Evolutionary conservation across 1,140 invertebrate genomes (phyloP).

Genomic region (Sitobion miscanthi): DNA sequence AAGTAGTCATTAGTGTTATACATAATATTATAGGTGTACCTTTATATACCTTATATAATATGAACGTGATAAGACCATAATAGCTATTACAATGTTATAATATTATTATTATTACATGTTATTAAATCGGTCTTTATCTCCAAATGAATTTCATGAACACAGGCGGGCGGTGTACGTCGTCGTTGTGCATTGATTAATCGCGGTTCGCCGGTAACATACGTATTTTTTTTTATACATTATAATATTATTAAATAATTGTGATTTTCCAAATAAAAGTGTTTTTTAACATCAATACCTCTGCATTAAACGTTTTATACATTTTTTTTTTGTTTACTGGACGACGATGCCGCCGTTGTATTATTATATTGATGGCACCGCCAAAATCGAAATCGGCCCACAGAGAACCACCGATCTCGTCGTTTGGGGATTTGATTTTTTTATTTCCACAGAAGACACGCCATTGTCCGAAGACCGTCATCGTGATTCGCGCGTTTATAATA

Average conservation of each 20-base stretch:
- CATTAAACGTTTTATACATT: not conserved
- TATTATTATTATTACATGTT: not conserved
- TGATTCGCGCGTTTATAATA: not conserved
- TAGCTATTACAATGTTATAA: not conserved
- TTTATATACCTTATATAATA: not conserved
- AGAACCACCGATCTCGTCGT: not conserved
- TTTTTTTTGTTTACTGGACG: not conserved
- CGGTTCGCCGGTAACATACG: too few species aligned
- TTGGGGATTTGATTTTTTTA: slow-evolving; percentile 2
- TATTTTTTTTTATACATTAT: not conserved
- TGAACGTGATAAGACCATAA: not conserved
- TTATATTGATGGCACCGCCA: not conserved
- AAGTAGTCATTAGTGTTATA: not conserved
- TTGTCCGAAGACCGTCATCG: not conserved
- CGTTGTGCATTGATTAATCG: not conserved
- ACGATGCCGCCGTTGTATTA: too few species aligned
- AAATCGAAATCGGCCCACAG: not conserved
- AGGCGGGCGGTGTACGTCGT: not conserved
- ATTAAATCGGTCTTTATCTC: not conserved
- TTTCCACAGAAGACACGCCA: not conserved
- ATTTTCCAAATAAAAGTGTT: not conserved
- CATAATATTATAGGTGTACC: not conserved
- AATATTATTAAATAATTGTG: not conserved
- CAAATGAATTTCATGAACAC: not conserved
- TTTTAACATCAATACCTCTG: not conserved